phyloP scores from a whole-genome alignment of 2,888 invertebrate species.

The Synergus itoensis region DNA sequence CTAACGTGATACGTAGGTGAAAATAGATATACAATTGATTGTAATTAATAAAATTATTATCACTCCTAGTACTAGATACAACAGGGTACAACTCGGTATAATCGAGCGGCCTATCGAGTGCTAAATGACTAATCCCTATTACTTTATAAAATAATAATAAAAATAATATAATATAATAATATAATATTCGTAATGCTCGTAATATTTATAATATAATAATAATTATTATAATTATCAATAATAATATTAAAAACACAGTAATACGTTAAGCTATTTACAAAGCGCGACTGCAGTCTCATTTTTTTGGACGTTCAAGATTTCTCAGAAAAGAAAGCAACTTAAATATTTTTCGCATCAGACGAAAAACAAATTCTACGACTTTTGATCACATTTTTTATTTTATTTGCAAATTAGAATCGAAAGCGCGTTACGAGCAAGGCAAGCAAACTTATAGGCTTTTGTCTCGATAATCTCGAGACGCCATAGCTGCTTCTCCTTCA shows the following conservation, averaged over 20 bases:
- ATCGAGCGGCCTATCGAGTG: conserved; percentile 43
- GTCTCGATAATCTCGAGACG: conserved; percentile 60
- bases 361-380: conserved; percentile 3
- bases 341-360: not conserved
- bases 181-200: conserved; percentile 48
- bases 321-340: conserved; percentile 30
- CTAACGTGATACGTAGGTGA: conserved; percentile 63
- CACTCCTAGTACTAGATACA: conserved; percentile 74
- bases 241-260: conserved; percentile 71
- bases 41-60: conserved; percentile 70
- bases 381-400: conserved; percentile 25
- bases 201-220: conserved; percentile 61
- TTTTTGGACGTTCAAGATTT: conserved; percentile 51
- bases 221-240: conserved; percentile 66
- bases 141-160: conserved; percentile 64
- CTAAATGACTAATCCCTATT: conserved; percentile 64
- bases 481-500: conserved; percentile 50
- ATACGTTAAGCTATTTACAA: conserved; percentile 75
- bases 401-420: conserved; percentile 37
- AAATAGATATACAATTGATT: conserved; percentile 57
- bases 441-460: conserved; percentile 54
- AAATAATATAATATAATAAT: conserved; percentile 64
- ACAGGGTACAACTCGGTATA: conserved; percentile 61
- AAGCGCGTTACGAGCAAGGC: conserved; percentile 50
- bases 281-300: conserved; percentile 74